phyloP scores from a whole-genome alignment of 2,113 vertebrate species.

The Colius striatus region DNA sequence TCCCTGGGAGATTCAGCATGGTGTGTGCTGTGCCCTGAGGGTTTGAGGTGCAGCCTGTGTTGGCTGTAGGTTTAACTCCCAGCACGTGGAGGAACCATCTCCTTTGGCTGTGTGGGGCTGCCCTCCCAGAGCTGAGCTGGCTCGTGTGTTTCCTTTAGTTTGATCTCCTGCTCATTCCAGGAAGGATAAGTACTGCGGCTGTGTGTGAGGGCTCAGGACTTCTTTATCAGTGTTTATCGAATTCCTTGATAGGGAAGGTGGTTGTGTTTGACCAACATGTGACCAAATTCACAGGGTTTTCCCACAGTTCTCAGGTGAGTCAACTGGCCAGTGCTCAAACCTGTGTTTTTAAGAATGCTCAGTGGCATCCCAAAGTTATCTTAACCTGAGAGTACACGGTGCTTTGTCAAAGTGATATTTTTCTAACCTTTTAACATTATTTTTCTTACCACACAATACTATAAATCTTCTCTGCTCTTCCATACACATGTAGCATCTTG shows the following conservation, averaged over 20 bases:
- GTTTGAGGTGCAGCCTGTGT: neutral
- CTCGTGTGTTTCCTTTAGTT: neutral
- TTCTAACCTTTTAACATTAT: constrained; percentile 47
- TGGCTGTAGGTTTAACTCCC: neutral
- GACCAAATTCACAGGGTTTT: neutral
- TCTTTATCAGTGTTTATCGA: neutral
- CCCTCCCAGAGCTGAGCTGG: neutral
- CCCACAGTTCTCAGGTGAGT: neutral
- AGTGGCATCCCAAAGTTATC: neutral
- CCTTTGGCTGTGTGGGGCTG: neutral
- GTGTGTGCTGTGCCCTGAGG: rapidly evolving
- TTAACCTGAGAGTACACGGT: neutral
- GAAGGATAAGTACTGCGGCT: neutral
- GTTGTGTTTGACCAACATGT: neutral
- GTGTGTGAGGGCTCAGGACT: neutral
- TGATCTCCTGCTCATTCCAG: rapidly evolving
- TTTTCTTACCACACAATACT: constrained; percentile 12
- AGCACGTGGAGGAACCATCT: neutral
- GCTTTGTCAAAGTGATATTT: neutral
- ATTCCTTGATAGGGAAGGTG: neutral
- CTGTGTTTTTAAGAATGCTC: neutral
- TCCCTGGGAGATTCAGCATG: neutral
- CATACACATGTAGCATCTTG: constrained; percentile 62
- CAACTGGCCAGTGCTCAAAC: neutral
- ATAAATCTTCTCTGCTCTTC: constrained; percentile 54